phyloP scores from a whole-genome alignment of 92 coral and sea anemone species.

The Pocillopora grandis region DNA sequence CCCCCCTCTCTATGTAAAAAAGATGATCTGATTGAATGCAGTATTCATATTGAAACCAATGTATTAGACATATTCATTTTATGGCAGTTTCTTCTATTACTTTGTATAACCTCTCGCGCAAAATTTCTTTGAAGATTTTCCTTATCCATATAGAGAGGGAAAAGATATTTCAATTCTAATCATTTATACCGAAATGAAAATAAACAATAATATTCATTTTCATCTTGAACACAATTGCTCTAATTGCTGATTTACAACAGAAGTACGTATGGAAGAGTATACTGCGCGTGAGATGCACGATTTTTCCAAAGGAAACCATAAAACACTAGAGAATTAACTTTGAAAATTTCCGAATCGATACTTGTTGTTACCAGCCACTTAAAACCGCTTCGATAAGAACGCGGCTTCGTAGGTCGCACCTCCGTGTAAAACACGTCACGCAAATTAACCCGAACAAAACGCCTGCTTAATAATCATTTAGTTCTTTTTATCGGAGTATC shows the following conservation, averaged over 20 bases:
- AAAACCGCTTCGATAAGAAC: not conserved
- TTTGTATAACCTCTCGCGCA: too few species aligned
- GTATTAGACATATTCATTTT: too few species aligned
- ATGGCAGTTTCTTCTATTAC: too few species aligned
- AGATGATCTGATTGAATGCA: too few species aligned
- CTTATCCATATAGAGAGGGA: too few species aligned
- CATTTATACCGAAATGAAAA: not conserved
- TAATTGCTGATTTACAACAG: not conserved
- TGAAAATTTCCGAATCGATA: not conserved
- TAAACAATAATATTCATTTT: not conserved
- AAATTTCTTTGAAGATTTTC: too few species aligned
- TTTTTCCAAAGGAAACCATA: not conserved
- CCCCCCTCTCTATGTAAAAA: too few species aligned
- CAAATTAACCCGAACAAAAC: not conserved
- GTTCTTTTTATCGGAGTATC: not conserved
- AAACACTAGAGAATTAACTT: not conserved
- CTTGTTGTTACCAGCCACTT: not conserved
- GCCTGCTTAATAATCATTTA: not conserved
- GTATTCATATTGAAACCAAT: too few species aligned
- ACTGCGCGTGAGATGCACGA: not conserved
- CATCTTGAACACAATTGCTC: not conserved
- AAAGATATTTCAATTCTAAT: not conserved
- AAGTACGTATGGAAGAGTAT: not conserved
- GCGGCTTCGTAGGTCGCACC: conserved; percentile 1
- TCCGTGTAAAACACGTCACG: conserved; percentile 11